These are phyloP conservation scores for Pheosia tremula DNA, from an alignment of 2,888 invertebrate species.

Conservation along the genomic window DNA sequence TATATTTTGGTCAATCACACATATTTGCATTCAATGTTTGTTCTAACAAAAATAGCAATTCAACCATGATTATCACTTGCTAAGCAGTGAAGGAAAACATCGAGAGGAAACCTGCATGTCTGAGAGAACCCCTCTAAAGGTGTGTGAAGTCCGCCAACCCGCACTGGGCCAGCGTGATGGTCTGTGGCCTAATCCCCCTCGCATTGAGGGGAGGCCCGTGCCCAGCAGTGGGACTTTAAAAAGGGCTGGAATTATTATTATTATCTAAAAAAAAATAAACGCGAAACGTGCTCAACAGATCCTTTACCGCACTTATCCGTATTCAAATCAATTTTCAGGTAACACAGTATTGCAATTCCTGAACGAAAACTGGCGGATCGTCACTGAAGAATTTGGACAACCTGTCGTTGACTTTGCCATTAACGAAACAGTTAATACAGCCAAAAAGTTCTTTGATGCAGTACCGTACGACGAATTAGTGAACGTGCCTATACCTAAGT, in stretches of 20 bases:
- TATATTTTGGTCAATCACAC: background rate
- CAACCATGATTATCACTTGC: too few relatives aligned
- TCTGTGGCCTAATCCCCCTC: too few relatives aligned
- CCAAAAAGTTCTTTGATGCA: constrained; percentile 74
- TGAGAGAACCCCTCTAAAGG: too few relatives aligned
- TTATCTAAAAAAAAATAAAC: background rate
- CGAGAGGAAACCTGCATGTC: too few relatives aligned
- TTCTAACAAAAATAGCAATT: background rate
- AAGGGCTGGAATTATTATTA: too few relatives aligned
- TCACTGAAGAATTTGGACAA: constrained; percentile 78
- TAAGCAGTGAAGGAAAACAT: too few relatives aligned
- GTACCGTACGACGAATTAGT: constrained; percentile 76
- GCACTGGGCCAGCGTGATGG: too few relatives aligned
- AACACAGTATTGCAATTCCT: constrained; percentile 75
- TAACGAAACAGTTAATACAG: constrained; percentile 73
- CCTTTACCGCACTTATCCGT: constrained; percentile 10
- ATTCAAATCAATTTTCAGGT: constrained; percentile 55
- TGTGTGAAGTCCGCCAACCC: too few relatives aligned
- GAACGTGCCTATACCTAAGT: constrained; percentile 75
- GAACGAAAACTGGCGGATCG: constrained; percentile 78
- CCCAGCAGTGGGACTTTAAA: too few relatives aligned
- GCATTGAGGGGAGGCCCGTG: too few relatives aligned
- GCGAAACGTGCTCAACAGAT: background rate
- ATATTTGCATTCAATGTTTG: background rate
- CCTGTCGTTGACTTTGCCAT: constrained; percentile 78